Base-by-base conservation (phyloP, 2,888 invertebrate genomes). In the Noctua pronuba region DNA sequence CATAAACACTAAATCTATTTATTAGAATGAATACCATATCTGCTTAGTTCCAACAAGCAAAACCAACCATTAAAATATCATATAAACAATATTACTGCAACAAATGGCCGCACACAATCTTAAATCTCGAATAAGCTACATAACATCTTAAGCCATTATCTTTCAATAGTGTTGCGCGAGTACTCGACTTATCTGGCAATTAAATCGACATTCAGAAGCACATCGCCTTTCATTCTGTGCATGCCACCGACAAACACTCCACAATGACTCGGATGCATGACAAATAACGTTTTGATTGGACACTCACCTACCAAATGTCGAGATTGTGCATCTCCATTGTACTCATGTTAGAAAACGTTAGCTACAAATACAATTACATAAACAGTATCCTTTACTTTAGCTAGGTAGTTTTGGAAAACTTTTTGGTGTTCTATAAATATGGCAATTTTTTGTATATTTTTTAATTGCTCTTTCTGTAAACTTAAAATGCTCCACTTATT, bases 201-300 rank as follows among this genome's bases (percentile, higher is more conserved):
- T 96, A 96, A 96, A 96, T 96, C 96, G 95, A 96, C 96, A 96
- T 96, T 96, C 96, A 95, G 96, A 95, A 96, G 96, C 94, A 95
- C 92, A 94, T 94, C 91, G 93, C 94, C 93, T 94, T 95, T 95
- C 94, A 95, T 95, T 95, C 95, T 91, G 92, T 92, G 93, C 94
- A 92, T 92, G 93, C 94, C 94, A 94, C 95, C 94, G 94, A 93
- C 94, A 95, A 95, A 95, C 94, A 92, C 93, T 93, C 91, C 92
- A 95, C 96, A 95, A 95, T 96, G 95, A 94, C 94, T 95, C 93
- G 94, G 94, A 94, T 95, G 92, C 91, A 95, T 96, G 96, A 96
- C 96, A 96, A 96, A 96, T 95, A 96, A 96, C 94, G 93, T 95
- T 96, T 95, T 96, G 96, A 96, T 96, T 96, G 94, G 94, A 94